These are phyloP conservation scores for Fistularia commersonii DNA, from an alignment of 2,797 vertebrate species.

Conservation along the genomic window DNA sequence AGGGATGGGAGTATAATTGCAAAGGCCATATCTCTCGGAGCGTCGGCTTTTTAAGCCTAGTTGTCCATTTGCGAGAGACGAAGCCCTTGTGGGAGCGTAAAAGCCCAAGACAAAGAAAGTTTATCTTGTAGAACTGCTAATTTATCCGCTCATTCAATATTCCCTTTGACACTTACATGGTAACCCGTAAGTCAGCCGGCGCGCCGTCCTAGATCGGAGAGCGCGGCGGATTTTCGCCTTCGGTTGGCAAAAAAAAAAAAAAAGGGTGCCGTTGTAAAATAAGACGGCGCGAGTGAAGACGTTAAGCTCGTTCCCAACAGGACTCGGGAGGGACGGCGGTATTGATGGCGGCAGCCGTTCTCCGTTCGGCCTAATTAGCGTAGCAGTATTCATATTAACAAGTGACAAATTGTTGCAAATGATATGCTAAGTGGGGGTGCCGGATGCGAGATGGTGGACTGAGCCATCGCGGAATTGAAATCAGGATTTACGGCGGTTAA, in stretches of 20 bases:
- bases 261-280: no score
- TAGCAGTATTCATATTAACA: slow-evolving; percentile 65
- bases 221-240: background rate
- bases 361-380: slow-evolving; percentile 50
- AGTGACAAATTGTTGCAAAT: slow-evolving; percentile 64
- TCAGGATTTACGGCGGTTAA: slow-evolving; percentile 10
- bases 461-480: slow-evolving; percentile 20
- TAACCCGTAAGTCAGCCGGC: slow-evolving; percentile 14
- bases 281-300: slow-evolving; percentile 25
- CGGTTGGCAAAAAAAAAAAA: background rate
- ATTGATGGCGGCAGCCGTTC: slow-evolving; percentile 38
- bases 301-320: slow-evolving; percentile 12
- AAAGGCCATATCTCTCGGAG: slow-evolving; percentile 44
- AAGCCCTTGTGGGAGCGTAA: slow-evolving; percentile 12
- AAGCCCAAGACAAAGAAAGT: slow-evolving; percentile 26
- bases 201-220: slow-evolving; percentile 19
- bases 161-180: slow-evolving; percentile 24
- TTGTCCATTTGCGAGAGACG: slow-evolving; percentile 51
- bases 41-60: slow-evolving; percentile 45
- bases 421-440: slow-evolving; percentile 32
- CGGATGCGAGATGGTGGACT: slow-evolving; percentile 41
- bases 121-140: slow-evolving; percentile 30
- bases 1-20: slow-evolving; percentile 58
- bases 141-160: slow-evolving; percentile 30
- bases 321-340: slow-evolving; percentile 19